Evolutionary conservation across 2,888 invertebrate species (phyloP), one percentile per base, ranked within the genome.

Genomic region (Hemistola chrysoprasaria): DNA sequence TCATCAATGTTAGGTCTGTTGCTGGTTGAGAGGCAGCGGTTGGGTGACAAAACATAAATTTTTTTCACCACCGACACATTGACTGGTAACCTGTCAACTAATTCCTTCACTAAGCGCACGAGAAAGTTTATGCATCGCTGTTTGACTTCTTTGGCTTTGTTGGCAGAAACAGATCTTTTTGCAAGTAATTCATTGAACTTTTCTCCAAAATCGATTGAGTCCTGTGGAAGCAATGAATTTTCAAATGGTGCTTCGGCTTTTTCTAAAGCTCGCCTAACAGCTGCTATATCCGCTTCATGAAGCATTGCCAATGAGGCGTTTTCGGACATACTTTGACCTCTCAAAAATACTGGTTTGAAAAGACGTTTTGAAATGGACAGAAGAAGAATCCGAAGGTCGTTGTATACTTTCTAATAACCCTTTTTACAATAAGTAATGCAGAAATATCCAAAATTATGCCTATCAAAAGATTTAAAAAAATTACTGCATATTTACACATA

Each of bases 401-500:
- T 40, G 32, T 40, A 44, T 26, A 44, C 26, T 39, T 44, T 44
- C 55, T 8, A 50, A 23, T 40, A 54, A 61, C 36, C 40, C 51
- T 10, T 59, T 59, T 34, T 62, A 56, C 40, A 46, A 53, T 29
- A n/a, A n/a, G n/a, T n/a, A 58, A 56, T 40, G 10, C 31, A 10
- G 54, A 53, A 47, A 58, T 62, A 22, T 36, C 50, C 6, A 30
- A 39, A 23, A 26, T 50, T 31, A 35, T 61, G 21, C 26, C 47
- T 29, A 11, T 54, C 1, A 38, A 26, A 38, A 40, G 52, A 47
- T 59, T 57, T 35, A 50, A 59, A 40, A 60, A 60, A 46, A 56
- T 51, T 1, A 53, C 41, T 7, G 53, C 47, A 56, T 58, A 59
- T 36, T 39, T 62, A n/a, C 57, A 60, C 32, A 10, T 52, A 8